These are phyloP conservation scores for Siderastrea siderea DNA, from an alignment of 92 coral and sea anemone genomes.

Conservation along the genomic window DNA sequence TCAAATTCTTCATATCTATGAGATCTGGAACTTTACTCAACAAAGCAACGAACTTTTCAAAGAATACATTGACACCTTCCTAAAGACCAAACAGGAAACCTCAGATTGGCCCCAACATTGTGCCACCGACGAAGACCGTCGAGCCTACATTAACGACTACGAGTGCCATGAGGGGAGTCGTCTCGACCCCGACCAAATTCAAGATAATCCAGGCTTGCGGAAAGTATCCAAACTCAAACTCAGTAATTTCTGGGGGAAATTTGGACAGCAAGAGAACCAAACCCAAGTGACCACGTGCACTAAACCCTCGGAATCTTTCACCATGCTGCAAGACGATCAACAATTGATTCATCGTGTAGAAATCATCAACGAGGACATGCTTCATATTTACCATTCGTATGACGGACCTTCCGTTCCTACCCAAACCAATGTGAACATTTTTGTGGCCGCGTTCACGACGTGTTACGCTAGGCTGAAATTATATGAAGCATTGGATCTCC, in stretches of 20 bases:
- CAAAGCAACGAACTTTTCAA: not conserved
- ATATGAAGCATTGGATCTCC: not conserved
- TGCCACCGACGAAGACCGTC: not conserved
- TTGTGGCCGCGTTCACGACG: not conserved
- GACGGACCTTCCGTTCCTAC: not conserved
- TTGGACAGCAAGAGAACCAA: not conserved
- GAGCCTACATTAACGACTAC: not conserved
- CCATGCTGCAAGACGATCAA: not conserved
- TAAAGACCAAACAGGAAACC: not conserved
- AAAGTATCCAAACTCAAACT: not conserved
- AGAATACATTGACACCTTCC: not conserved
- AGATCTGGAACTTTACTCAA: not conserved
- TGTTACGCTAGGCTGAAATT: not conserved
- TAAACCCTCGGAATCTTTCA: not conserved
- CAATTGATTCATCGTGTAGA: too few species aligned
- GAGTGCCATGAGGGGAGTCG: too few species aligned
- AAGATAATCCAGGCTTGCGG: not conserved
- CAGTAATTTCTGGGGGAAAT: not conserved
- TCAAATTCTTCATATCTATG: not conserved
- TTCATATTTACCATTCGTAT: not conserved
- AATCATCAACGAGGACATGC: not conserved
- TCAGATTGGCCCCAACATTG: not conserved
- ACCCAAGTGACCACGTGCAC: not conserved
- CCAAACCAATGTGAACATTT: not conserved
- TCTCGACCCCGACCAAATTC: too few species aligned